Percentiles rank a stretch among this genome's conserved stretches.
These are phyloP conservation scores for Alfaro cultratus DNA, from an alignment of 2,797 vertebrate genomes.

Conservation along the genomic window DNA sequence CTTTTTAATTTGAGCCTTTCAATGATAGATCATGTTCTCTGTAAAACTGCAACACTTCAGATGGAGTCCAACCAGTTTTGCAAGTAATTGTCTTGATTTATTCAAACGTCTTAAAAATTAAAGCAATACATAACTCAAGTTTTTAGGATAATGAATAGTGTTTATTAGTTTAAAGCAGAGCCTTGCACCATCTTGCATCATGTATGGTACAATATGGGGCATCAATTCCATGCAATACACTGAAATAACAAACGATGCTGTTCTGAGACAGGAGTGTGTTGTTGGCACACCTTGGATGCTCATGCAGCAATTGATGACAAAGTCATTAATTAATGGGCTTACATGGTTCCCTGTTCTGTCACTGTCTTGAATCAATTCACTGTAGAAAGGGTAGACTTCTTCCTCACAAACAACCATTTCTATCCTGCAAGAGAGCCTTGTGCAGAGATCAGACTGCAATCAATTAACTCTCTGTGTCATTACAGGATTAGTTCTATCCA, in stretches of 20 bases:
- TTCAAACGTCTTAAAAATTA: slow-evolving; percentile 34
- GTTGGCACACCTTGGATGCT: slow-evolving; percentile 25
- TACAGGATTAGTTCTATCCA: slow-evolving; percentile 77
- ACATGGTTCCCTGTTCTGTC: slow-evolving; percentile 34
- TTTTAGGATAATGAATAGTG: slow-evolving; percentile 31
- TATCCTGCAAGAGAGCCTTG: slow-evolving; percentile 53
- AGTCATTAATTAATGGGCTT: slow-evolving; percentile 50
- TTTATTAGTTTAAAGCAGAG: slow-evolving; percentile 48
- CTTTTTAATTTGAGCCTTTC: slow-evolving; percentile 29
- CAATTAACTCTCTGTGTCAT: slow-evolving; percentile 78
- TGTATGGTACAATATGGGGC: slow-evolving; percentile 19
- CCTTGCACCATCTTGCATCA: slow-evolving; percentile 63
- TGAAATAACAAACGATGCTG: slow-evolving; percentile 42
- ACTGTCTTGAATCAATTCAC: slow-evolving; percentile 60
- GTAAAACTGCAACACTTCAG: slow-evolving; percentile 14
- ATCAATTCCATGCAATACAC: slow-evolving; percentile 53
- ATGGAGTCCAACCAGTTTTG: neutral
- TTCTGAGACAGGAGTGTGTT: slow-evolving; percentile 33
- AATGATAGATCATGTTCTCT: slow-evolving; percentile 19
- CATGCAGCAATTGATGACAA: slow-evolving; percentile 36
- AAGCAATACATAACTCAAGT: slow-evolving; percentile 24
- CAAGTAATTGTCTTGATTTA: slow-evolving; percentile 14
- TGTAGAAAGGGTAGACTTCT: slow-evolving; percentile 62
- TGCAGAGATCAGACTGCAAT: slow-evolving; percentile 76
- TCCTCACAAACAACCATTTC: slow-evolving; percentile 49